phyloP scores from a whole-genome alignment of 92 coral and sea anemone species.

The Umimayanthus chanpuru region DNA sequence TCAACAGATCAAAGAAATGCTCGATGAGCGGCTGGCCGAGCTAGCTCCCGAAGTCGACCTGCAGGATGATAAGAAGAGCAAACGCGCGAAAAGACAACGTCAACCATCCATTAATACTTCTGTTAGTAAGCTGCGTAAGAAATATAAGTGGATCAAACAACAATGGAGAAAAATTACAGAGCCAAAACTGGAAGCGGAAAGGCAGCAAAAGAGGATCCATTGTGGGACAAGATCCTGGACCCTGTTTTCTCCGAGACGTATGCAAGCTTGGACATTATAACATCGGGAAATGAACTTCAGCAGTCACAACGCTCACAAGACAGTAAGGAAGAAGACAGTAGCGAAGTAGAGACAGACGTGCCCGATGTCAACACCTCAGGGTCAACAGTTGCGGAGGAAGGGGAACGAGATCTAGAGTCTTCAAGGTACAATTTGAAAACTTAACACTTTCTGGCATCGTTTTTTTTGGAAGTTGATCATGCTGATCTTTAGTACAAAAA shows the following conservation, averaged over 20 bases:
- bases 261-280: no score
- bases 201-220: no score
- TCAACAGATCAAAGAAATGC: not conserved
- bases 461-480: not conserved
- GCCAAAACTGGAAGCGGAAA: no score
- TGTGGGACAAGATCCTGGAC: no score
- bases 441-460: not conserved
- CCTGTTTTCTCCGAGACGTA: no score
- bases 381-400: slow-evolving; percentile 14
- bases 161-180: slow-evolving; percentile 10
- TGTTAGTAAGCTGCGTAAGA: slow-evolving; percentile 27
- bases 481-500: slow-evolving; percentile 7
- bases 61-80: not conserved
- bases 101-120: slow-evolving; percentile 8
- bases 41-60: no score
- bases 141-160: slow-evolving; percentile 25
- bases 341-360: no score
- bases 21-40: no score
- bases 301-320: no score
- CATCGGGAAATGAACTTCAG: no score
- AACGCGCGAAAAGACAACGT: not conserved
- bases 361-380: slow-evolving; percentile 1
- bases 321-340: no score
- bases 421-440: slow-evolving; percentile 12
- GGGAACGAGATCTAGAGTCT: slow-evolving; percentile 10